These are phyloP conservation scores for Galeruca laticollis DNA, from an alignment of 2,888 invertebrate genomes.

Conservation along the genomic window DNA sequence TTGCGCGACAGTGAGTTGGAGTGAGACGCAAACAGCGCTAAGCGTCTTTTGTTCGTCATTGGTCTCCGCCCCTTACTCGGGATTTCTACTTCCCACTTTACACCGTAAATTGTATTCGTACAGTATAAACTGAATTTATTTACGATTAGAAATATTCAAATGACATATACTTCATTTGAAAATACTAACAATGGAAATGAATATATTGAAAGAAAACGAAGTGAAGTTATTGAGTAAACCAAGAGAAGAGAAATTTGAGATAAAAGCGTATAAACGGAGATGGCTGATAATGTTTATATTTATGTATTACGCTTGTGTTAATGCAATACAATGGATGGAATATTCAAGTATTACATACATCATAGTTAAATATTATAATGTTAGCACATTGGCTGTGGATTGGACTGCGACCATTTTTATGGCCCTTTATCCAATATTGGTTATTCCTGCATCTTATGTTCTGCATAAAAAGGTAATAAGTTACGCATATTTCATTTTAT, in stretches of 20 bases:
- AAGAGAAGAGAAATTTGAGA: conserved; percentile 50
- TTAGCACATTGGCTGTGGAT: conserved; percentile 80
- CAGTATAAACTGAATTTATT: background rate
- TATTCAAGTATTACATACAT: conserved; percentile 91
- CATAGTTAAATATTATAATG: conserved; percentile 79
- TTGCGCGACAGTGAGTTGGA: too few species aligned
- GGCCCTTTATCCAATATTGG: conserved; percentile 93
- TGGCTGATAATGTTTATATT: conserved; percentile 89
- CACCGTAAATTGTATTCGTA: background rate
- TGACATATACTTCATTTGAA: too few species aligned
- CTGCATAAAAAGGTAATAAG: conserved; percentile 86
- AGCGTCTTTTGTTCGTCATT: too few species aligned
- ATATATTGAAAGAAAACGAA: conserved; percentile 12
- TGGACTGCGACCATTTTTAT: conserved; percentile 98
- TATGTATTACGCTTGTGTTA: conserved; percentile 87
- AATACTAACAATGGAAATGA: conserved; percentile 29
- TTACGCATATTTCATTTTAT: too few species aligned
- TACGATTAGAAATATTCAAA: background rate
- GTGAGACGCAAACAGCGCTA: background rate
- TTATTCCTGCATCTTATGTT: conserved; percentile 95
- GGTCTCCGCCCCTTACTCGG: background rate
- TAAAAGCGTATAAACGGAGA: conserved; percentile 77
- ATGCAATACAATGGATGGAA: conserved; percentile 95
- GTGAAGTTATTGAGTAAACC: conserved; percentile 31
- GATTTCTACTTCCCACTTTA: background rate